Percentiles rank a stretch among this genome's conserved stretches.
Evolutionary conservation across 1,140 invertebrate species (phyloP).

Genomic region (Oryctes rhinoceros): DNA sequence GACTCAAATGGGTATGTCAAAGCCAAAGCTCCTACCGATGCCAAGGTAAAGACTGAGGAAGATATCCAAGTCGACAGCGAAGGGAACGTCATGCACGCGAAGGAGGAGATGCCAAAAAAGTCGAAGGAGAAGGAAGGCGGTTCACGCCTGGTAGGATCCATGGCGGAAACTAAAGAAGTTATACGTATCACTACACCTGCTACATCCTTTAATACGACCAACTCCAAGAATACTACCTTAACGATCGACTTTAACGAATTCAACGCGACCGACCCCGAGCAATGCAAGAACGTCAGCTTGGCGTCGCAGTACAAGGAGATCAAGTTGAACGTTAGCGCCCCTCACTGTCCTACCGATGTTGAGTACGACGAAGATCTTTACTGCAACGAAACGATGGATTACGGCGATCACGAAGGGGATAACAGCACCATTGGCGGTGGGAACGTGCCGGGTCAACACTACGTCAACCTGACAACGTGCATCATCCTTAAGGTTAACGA

Average conservation of each 20-base stretch:
- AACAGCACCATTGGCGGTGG: not conserved
- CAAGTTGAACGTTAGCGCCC: not conserved
- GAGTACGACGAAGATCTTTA: slow-evolving; percentile 35
- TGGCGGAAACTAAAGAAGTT: no score
- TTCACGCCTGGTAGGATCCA: no score
- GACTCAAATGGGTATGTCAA: not conserved
- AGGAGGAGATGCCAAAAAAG: not conserved
- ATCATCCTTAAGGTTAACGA: not conserved
- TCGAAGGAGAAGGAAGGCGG: not conserved
- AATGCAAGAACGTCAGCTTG: slow-evolving; percentile 9
- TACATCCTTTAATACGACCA: no score
- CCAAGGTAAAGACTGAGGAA: not conserved
- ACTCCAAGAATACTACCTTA: no score
- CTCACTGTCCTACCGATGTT: slow-evolving; percentile 24
- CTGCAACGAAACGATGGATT: slow-evolving; percentile 13
- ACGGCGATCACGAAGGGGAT: not conserved
- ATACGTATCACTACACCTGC: no score
- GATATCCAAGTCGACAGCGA: not conserved
- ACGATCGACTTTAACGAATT: no score
- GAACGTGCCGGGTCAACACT: not conserved
- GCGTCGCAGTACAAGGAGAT: not conserved
- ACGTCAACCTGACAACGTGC: slow-evolving; percentile 10
- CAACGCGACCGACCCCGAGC: not conserved
- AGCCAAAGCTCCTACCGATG: not conserved
- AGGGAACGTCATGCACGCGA: not conserved